Conservation (phyloP, 2,797 vertebrate genomes). For the Gymnothorax reevesii region DNA sequence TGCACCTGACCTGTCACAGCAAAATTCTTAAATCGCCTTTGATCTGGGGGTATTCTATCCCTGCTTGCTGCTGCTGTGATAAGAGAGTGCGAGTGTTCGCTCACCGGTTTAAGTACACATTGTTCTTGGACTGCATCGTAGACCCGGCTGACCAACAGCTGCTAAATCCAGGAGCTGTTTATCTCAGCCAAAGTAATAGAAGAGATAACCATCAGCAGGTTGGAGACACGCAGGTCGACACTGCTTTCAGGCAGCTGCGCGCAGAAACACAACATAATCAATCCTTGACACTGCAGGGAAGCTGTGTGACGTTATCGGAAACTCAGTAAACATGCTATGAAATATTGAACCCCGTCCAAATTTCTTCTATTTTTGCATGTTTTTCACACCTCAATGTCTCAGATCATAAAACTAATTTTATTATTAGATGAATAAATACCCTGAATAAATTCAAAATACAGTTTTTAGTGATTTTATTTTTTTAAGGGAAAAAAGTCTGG, state of each 20-base stretch:
- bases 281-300: neutral
- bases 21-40: too few relatives aligned
- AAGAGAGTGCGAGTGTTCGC: neutral
- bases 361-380: neutral
- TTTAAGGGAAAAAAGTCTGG: too few relatives aligned
- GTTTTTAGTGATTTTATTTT: too few relatives aligned
- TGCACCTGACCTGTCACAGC: neutral
- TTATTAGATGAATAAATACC: too few relatives aligned
- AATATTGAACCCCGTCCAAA: neutral
- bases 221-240: neutral
- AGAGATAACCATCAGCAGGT: neutral
- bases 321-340: neutral
- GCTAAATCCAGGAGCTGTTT: neutral
- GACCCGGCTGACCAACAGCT: neutral
- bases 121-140: neutral
- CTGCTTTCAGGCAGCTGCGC: neutral
- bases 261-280: neutral
- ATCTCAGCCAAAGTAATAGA: neutral
- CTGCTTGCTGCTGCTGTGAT: neutral
- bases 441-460: too few relatives aligned
- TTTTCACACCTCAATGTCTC: too few relatives aligned
- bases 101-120: neutral
- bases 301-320: neutral
- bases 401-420: too few relatives aligned
- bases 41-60: neutral